Evolutionary conservation across 2,888 invertebrate species (phyloP), one percentile per base, ranked within the genome.

Genomic region (Hetaerina titia): DNA sequence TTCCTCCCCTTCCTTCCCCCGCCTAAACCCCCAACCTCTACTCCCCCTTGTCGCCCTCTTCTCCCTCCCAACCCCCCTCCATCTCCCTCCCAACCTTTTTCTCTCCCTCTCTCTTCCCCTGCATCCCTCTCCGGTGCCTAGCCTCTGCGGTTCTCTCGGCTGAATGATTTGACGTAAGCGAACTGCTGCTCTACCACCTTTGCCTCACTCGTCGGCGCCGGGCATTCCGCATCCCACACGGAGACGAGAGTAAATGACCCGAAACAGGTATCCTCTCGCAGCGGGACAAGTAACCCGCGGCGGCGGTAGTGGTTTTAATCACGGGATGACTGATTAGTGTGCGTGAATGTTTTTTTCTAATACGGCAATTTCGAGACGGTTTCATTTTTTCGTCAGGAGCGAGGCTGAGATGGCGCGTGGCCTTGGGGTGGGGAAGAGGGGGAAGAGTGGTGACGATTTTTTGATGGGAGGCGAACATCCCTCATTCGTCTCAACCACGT

Each of bases 161-260:
- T 92, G 92, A 92, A 92, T 92, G 92, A 69, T 92, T 92, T 92
- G 92, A 92, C 92, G 92, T 57, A 92, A 92, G 92, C 63, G 92
- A 64, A 25, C 92, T 45, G 64, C 69, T 64, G 64, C 69, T 89
- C 56, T 58, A 89, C 89, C 57, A 89, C 89, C 45, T 90, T 90
- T 63, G 63, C 63, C 17, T 22, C 19, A 1, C 90, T 25, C 63
- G 63, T 31, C 63, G 31, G 90, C 25, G 63, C 90, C 90, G 63
- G 25, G 63, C 90, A 58, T 19, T 60, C 56, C 89, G 89, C 58
- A 89, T 89, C 89, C 58, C 56, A 57, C 45, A 45, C 19, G 17
- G 69, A 22, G 69, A 69, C n/a, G 8, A 22, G 69, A 69, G 69
- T 69, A n/a, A 45, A 69, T n/a, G 69, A 7, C 4, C 22, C n/a